Evolutionary conservation across 1,140 invertebrate genomes (phyloP).

Genomic region (Solenopsis fugax): DNA sequence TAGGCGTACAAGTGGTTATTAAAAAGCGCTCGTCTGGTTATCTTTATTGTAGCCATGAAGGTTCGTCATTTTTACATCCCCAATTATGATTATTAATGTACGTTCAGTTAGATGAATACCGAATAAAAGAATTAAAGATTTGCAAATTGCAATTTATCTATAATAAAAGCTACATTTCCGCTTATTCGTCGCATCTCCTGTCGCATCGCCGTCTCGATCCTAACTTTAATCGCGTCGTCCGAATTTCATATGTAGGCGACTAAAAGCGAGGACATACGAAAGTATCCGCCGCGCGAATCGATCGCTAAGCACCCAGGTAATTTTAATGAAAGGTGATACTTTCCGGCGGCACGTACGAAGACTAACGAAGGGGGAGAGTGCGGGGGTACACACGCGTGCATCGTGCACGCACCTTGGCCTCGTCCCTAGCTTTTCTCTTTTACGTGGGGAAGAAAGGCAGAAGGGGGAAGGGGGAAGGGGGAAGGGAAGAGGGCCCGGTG

Average conservation of each 20-base stretch:
- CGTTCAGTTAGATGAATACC: background rate
- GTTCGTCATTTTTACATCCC: background rate
- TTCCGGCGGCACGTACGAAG: slow-evolving; percentile 45
- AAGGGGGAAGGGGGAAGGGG: too few species aligned
- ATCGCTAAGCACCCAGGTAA: slow-evolving; percentile 74
- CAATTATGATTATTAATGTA: slow-evolving; percentile 1
- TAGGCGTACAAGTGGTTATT: slow-evolving; percentile 6
- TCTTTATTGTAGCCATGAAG: background rate
- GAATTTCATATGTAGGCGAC: background rate
- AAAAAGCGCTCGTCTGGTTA: background rate
- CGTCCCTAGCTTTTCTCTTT: slow-evolving; percentile 41
- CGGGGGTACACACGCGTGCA: slow-evolving; percentile 36
- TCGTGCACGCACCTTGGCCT: slow-evolving; percentile 51
- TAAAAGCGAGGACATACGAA: slow-evolving; percentile 8
- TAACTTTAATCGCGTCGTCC: background rate
- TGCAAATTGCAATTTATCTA: background rate
- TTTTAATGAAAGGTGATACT: slow-evolving; percentile 83
- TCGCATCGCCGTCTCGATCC: background rate
- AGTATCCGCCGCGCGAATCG: slow-evolving; percentile 61
- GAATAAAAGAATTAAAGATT: background rate
- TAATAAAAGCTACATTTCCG: background rate
- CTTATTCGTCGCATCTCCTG: background rate
- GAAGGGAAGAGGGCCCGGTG: background rate
- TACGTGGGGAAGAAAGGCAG: slow-evolving; percentile 14
- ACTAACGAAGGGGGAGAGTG: background rate